These are phyloP conservation scores for Ectobius pallidus DNA, from an alignment of 2,888 invertebrate species.

Conservation along the genomic window DNA sequence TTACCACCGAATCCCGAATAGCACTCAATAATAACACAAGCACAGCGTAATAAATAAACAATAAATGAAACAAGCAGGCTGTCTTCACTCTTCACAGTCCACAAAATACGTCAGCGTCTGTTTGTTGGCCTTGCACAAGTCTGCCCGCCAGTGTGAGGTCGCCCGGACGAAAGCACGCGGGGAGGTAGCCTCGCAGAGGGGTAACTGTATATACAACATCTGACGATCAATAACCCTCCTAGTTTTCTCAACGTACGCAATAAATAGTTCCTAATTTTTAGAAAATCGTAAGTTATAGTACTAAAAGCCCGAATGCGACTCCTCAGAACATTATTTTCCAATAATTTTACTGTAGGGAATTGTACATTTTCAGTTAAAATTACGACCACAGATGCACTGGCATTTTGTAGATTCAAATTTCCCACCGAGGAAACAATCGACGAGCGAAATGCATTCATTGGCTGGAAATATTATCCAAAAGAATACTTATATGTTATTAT, in stretches of 20 bases:
- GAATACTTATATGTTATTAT: no score
- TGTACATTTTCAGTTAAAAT: no score
- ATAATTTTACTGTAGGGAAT: no score
- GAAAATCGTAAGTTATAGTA: no score
- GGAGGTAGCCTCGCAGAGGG: constrained; percentile 34
- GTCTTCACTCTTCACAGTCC: constrained; percentile 3
- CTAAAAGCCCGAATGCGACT: no score
- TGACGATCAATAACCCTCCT: constrained; percentile 23
- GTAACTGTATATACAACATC: not conserved
- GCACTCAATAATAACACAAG: constrained; percentile 24
- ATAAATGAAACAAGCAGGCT: constrained; percentile 8
- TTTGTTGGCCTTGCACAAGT: constrained; percentile 28
- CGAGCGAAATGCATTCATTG: no score
- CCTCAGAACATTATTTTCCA: no score
- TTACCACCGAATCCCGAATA: not conserved
- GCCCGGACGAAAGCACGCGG: constrained; percentile 30
- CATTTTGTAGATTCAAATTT: no score
- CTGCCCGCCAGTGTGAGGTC: constrained; percentile 22
- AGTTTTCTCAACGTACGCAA: constrained; percentile 20
- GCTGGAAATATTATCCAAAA: no score
- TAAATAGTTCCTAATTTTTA: not conserved
- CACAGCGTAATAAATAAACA: constrained; percentile 27
- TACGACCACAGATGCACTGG: no score
- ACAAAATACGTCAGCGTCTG: constrained; percentile 27
- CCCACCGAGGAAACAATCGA: no score